Evolutionary conservation across 2,888 invertebrate genomes (phyloP).

Genomic region (Eucriotettix oculatus): DNA sequence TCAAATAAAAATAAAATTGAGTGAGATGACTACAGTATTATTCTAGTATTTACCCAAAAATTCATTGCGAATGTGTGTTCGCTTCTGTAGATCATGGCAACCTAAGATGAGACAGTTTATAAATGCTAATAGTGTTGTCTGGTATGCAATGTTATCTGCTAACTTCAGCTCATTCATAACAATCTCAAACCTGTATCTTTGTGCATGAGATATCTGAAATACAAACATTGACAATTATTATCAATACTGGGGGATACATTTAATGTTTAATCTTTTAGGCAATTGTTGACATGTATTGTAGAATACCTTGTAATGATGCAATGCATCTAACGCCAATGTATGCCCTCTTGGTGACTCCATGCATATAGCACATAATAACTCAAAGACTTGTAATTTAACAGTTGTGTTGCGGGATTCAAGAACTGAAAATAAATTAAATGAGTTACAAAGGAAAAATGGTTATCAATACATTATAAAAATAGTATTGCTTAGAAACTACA

Average conservation of each 20-base stretch:
- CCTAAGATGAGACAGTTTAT: conserved; percentile 27
- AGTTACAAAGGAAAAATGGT: background rate
- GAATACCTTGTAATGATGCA: conserved; percentile 25
- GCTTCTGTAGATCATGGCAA: conserved; percentile 19
- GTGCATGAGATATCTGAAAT: conserved; percentile 15
- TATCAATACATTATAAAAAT: no score
- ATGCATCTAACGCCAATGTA: conserved; percentile 22
- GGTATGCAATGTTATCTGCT: conserved; percentile 24
- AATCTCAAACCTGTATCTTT: conserved; percentile 24
- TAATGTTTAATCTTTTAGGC: no score
- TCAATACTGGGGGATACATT: no score
- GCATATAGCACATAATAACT: conserved; percentile 27
- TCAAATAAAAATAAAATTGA: no score
- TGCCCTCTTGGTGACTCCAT: conserved; percentile 25
- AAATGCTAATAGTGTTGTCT: conserved; percentile 25
- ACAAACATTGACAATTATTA: background rate
- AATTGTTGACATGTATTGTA: background rate
- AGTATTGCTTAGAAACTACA: no score
- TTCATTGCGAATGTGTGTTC: conserved; percentile 23
- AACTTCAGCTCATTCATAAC: conserved; percentile 24
- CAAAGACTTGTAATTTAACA: conserved; percentile 29
- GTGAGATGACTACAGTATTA: no score
- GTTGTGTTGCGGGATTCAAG: conserved; percentile 24
- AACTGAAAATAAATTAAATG: conserved; percentile 19
- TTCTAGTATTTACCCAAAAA: conserved; percentile 20